Conservation (phyloP, 2,113 vertebrate species). For the Gopherus flavomarginatus region DNA sequence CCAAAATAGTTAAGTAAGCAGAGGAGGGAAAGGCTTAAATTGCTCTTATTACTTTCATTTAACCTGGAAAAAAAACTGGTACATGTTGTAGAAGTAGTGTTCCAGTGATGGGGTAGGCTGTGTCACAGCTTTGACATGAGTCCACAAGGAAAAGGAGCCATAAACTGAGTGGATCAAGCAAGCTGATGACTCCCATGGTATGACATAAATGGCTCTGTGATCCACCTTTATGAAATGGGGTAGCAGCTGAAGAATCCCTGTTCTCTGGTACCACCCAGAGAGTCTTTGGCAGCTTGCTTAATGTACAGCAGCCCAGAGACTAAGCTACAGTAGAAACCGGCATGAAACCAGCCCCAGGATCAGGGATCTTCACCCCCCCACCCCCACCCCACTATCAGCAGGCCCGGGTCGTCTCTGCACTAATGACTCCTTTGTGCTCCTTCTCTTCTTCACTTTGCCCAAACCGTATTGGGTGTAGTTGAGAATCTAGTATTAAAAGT, state of each 20-base stretch:
- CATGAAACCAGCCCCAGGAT: background rate
- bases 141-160: rapidly evolving
- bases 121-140: background rate
- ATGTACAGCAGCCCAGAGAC: constrained; percentile 12
- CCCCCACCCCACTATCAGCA: no score
- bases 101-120: background rate
- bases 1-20: constrained; percentile 25
- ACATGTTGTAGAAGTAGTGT: background rate
- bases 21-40: constrained; percentile 50
- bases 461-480: background rate
- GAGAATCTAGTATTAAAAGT: constrained; percentile 10
- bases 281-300: background rate
- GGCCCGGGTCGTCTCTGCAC: background rate
- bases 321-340: background rate
- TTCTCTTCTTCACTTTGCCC: background rate
- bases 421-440: background rate
- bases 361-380: background rate
- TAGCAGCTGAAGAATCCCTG: background rate
- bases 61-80: constrained; percentile 6
- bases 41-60: constrained; percentile 50
- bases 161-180: background rate
- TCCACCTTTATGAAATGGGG: background rate
- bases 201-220: constrained; percentile 1
- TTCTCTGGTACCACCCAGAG: constrained; percentile 7
- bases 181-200: background rate